Evolutionary conservation across 2,888 invertebrate genomes (phyloP).

Genomic region (Geotrupes spiniger): DNA sequence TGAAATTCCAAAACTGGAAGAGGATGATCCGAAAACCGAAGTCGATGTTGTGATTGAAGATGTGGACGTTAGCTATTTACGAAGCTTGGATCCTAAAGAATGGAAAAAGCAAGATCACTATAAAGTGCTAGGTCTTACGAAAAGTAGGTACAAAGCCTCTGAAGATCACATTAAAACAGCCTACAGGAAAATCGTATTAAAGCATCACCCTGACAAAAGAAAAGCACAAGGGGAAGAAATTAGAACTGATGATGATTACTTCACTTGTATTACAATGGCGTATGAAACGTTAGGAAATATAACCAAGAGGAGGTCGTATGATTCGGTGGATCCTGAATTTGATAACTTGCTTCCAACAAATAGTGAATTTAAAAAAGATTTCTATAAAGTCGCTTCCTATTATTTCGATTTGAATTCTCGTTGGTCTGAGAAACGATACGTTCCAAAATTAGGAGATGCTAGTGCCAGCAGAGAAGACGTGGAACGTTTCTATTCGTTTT

Average conservation of each 20-base stretch:
- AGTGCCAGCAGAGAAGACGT: constrained; percentile 79
- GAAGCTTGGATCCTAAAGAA: constrained; percentile 89
- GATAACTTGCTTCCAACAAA: constrained; percentile 82
- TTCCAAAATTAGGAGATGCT: constrained; percentile 77
- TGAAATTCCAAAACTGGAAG: constrained; percentile 24
- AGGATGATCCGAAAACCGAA: constrained; percentile 34
- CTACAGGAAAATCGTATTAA: constrained; percentile 85
- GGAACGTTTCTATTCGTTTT: constrained; percentile 93
- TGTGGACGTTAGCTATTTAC: constrained; percentile 74
- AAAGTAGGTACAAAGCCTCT: constrained; percentile 78
- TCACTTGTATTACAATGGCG: constrained; percentile 97
- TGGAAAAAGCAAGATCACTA: constrained; percentile 99
- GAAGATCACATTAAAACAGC: constrained; percentile 93
- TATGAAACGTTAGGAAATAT: constrained; percentile 87
- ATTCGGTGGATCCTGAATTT: constrained; percentile 94
- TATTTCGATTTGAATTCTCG: constrained; percentile 77
- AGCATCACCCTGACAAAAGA: constrained; percentile 98
- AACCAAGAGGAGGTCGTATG: constrained; percentile 82
- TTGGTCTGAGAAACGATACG: constrained; percentile 88
- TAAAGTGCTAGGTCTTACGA: constrained; percentile 86
- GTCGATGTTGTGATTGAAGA: constrained; percentile 44
- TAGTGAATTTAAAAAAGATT: constrained; percentile 75
- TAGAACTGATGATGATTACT: constrained; percentile 91
- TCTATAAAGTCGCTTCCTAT: constrained; percentile 66
- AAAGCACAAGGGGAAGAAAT: constrained; percentile 87